These are phyloP conservation scores for Chouioia cunea DNA, from an alignment of 2,888 invertebrate species.

Conservation along the genomic window DNA sequence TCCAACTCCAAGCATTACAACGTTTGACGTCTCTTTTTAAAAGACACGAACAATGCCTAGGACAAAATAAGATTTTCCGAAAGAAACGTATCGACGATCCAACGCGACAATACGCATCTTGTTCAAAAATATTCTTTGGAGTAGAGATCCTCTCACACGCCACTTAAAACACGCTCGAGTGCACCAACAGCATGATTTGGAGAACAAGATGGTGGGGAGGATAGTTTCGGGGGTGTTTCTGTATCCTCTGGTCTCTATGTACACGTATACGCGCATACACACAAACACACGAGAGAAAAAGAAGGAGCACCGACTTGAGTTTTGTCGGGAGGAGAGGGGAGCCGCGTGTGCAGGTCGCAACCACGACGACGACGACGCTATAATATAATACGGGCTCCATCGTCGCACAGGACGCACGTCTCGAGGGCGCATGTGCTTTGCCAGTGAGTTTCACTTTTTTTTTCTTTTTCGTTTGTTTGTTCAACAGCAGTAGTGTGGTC, in stretches of 20 bases:
- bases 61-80: too few relatives aligned
- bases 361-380: not conserved
- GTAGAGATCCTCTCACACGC: too few relatives aligned
- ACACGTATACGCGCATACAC: not conserved
- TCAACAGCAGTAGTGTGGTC: too few relatives aligned
- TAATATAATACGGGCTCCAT: slow-evolving; percentile 1
- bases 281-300: slow-evolving; percentile 8
- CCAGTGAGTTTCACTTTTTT: slow-evolving; percentile 5
- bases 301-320: not conserved
- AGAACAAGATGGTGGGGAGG: slow-evolving; percentile 4
- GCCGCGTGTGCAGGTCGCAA: slow-evolving; percentile 4
- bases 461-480: not conserved
- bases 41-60: too few relatives aligned
- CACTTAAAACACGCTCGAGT: not conserved
- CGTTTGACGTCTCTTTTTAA: too few relatives aligned
- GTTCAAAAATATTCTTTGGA: too few relatives aligned
- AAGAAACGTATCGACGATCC: too few relatives aligned
- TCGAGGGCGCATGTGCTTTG: slow-evolving; percentile 21
- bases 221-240: slow-evolving; percentile 38
- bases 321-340: slow-evolving; percentile 1
- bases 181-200: not conserved
- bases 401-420: slow-evolving; percentile 21
- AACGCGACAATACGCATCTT: too few relatives aligned
- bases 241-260: not conserved
- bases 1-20: too few relatives aligned